These are phyloP conservation scores for Nasonia vitripennis DNA, from an alignment of 1,140 invertebrate species.

Conservation along the genomic window DNA sequence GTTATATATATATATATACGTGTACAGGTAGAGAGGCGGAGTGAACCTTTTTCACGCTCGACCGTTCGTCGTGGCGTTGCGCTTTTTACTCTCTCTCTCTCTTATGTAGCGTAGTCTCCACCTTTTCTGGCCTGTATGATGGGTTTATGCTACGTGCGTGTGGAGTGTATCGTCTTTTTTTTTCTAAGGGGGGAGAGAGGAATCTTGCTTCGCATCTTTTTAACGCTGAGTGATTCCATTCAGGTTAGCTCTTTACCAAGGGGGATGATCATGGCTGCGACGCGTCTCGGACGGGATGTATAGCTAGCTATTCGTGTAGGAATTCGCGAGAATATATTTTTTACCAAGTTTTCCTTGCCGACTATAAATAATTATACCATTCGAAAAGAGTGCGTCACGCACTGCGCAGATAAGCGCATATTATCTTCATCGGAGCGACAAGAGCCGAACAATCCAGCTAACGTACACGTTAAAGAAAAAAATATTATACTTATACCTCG, in stretches of 20 bases:
- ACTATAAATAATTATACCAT: too few relatives aligned
- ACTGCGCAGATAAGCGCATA: too few relatives aligned
- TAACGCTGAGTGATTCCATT: not conserved
- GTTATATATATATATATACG: not conserved
- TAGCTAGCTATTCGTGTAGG: too few relatives aligned
- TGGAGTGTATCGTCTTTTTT: not conserved
- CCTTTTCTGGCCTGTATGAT: not conserved
- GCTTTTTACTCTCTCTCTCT: not conserved
- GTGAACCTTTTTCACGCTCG: conserved; percentile 28
- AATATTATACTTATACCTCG: too few relatives aligned
- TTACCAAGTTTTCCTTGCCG: too few relatives aligned
- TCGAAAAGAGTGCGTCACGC: too few relatives aligned
- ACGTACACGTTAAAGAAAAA: too few relatives aligned
- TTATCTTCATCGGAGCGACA: too few relatives aligned
- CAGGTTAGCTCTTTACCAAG: not conserved
- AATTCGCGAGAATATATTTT: too few relatives aligned
- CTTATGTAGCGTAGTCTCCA: not conserved
- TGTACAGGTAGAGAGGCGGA: not conserved
- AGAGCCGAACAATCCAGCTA: too few relatives aligned
- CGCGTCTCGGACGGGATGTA: too few relatives aligned
- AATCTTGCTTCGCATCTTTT: not conserved
- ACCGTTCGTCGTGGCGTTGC: conserved; percentile 8
- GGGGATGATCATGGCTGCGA: too few relatives aligned
- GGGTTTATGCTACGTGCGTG: not conserved
- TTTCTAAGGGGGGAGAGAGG: not conserved